These are phyloP conservation scores for Gonioctena quinquepunctata DNA, from an alignment of 1,140 invertebrate species.

Conservation along the genomic window DNA sequence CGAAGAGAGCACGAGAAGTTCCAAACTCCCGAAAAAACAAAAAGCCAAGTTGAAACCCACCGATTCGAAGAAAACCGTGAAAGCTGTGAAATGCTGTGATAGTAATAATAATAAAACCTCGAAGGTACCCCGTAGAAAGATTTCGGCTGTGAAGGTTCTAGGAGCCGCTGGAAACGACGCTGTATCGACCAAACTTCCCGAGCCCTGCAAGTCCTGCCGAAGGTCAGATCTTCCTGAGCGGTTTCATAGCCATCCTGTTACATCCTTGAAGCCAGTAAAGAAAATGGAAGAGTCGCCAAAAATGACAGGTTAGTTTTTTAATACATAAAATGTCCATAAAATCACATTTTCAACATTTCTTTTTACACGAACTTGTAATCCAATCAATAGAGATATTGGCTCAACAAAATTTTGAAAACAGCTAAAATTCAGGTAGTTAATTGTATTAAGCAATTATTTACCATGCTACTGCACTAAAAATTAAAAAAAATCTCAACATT, in stretches of 20 bases:
- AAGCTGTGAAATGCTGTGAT: conserved; percentile 30
- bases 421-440: no score
- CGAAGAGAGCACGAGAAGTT: conserved; percentile 32
- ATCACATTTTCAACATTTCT: no score
- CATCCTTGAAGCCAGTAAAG: conserved; percentile 28
- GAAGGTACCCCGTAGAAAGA: conserved; percentile 28
- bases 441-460: no score
- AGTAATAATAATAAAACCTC: conserved; percentile 41
- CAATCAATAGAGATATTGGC: no score
- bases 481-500: no score
- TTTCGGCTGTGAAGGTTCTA: not conserved
- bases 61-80: conserved; percentile 21
- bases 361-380: no score
- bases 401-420: no score
- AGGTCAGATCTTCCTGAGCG: conserved; percentile 62
- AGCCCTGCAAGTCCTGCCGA: conserved; percentile 64
- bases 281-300: conserved; percentile 26
- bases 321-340: no score
- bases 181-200: conserved; percentile 51
- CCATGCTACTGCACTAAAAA: no score
- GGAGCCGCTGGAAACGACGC: not conserved
- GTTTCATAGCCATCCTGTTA: conserved; percentile 64
- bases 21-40: conserved; percentile 10
- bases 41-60: conserved; percentile 21
- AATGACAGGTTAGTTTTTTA: conserved; percentile 29